Conservation (phyloP, 2,888 invertebrate genomes). For the Trimorus sp. region DNA sequence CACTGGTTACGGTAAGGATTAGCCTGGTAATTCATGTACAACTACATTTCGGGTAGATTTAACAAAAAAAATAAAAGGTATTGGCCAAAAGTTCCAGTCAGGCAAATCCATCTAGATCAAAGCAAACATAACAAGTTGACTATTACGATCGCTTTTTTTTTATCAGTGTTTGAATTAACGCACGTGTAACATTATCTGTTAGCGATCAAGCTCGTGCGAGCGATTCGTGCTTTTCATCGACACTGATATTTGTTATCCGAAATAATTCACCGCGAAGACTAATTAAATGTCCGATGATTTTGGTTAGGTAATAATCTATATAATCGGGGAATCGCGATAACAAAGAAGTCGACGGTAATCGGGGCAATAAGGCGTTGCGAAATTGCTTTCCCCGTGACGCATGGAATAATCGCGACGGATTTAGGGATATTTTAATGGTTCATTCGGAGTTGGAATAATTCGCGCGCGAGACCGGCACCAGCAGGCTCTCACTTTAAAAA, state of each 20-base stretch:
- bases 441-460: no score
- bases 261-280: constrained; percentile 39
- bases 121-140: no score
- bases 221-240: not conserved
- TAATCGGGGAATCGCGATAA: constrained; percentile 8
- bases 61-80: no score
- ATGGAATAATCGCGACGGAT: not conserved
- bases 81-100: no score
- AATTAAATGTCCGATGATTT: constrained; percentile 41
- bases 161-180: not conserved
- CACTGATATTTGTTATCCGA: constrained; percentile 36
- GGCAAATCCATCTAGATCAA: no score
- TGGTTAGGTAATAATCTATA: constrained; percentile 38
- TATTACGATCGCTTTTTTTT: no score
- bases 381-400: constrained; percentile 1
- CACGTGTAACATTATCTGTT: constrained; percentile 1
- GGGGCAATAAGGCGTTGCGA: constrained; percentile 8
- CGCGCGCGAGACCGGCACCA: no score
- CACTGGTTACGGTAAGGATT: no score
- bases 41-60: no score
- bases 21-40: no score
- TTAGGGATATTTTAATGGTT: not conserved
- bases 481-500: constrained; percentile 3
- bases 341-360: constrained; percentile 31
- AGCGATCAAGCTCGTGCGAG: not conserved